Conservation (phyloP, 2,888 invertebrate species). For the Sarcophaga variegata region DNA sequence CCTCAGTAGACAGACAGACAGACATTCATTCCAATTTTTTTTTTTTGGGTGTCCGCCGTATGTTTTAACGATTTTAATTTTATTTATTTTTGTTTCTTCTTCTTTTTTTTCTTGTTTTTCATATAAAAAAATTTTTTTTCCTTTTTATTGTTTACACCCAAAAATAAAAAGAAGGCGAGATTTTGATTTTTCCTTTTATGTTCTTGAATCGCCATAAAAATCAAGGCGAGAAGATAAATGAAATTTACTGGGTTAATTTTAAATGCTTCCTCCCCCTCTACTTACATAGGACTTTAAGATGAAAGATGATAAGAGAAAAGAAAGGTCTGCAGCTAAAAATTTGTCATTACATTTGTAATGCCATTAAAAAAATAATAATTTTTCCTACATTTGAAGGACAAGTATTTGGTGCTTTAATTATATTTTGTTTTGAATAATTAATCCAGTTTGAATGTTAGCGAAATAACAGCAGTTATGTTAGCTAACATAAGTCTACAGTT, state of each 20-base stretch:
- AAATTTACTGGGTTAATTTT: constrained; percentile 56
- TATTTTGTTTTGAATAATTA: too few relatives aligned
- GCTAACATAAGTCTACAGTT: too few relatives aligned
- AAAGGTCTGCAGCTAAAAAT: not conserved
- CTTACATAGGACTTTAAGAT: not conserved
- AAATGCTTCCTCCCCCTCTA: constrained; percentile 7
- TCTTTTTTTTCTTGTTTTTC: not conserved
- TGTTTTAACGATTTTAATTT: constrained; percentile 53
- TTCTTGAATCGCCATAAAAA: constrained; percentile 46
- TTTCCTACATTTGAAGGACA: too few relatives aligned
- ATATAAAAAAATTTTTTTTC: not conserved
- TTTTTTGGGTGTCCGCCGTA: constrained; percentile 16
- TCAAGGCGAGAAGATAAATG: constrained; percentile 62
- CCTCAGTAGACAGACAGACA: not conserved
- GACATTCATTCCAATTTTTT: not conserved
- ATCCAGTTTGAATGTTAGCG: too few relatives aligned
- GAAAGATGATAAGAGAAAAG: too few relatives aligned
- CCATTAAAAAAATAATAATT: too few relatives aligned
- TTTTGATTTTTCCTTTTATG: constrained; percentile 35
- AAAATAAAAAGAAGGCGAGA: not conserved
- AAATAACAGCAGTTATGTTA: too few relatives aligned
- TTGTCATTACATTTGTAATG: constrained; percentile 35
- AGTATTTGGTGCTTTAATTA: too few relatives aligned
- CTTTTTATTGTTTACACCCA: constrained; percentile 53
- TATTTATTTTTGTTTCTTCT: constrained; percentile 6